Percentiles rank a stretch among this genome's conserved stretches.
These are phyloP conservation scores for Diphyllodes magnificus DNA, from an alignment of 2,113 vertebrate species.

Conservation along the genomic window DNA sequence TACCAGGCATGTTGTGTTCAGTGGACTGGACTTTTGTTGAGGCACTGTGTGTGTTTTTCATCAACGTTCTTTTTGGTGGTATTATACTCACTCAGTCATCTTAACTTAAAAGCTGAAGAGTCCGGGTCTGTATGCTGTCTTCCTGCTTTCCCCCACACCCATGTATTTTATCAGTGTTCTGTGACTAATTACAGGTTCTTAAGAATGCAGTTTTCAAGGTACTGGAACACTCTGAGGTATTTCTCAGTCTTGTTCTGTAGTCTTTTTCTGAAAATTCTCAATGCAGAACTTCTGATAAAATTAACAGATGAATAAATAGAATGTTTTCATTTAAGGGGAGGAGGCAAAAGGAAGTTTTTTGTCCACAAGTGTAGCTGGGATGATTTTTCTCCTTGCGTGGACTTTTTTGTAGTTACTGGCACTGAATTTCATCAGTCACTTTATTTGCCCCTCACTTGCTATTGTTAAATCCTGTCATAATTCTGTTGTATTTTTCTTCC, in stretches of 20 bases:
- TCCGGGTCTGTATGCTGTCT: not conserved
- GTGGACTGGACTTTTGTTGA: not conserved
- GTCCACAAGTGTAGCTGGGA: not conserved
- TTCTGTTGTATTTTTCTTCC: not conserved
- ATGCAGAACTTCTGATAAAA: not conserved
- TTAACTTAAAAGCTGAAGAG: not conserved
- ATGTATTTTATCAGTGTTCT: not conserved
- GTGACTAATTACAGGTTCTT: not conserved
- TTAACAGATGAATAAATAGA: not conserved
- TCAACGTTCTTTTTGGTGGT: not conserved
- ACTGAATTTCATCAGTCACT: not conserved
- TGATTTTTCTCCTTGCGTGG: not conserved
- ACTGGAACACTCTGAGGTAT: not conserved
- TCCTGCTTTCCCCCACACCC: not conserved
- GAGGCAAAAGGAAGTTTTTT: not conserved
- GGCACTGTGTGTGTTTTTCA: not conserved
- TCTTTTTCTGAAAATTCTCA: not conserved
- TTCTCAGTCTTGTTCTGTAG: not conserved
- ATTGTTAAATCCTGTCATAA: not conserved
- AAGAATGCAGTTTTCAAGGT: not conserved
- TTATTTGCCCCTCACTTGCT: not conserved
- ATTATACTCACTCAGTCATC: not conserved
- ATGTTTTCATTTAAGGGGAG: not conserved
- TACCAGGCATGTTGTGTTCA: not conserved
- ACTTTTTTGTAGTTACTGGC: not conserved